These are phyloP conservation scores for Achlya flavicornis DNA, from an alignment of 2,888 invertebrate genomes.

Conservation along the genomic window DNA sequence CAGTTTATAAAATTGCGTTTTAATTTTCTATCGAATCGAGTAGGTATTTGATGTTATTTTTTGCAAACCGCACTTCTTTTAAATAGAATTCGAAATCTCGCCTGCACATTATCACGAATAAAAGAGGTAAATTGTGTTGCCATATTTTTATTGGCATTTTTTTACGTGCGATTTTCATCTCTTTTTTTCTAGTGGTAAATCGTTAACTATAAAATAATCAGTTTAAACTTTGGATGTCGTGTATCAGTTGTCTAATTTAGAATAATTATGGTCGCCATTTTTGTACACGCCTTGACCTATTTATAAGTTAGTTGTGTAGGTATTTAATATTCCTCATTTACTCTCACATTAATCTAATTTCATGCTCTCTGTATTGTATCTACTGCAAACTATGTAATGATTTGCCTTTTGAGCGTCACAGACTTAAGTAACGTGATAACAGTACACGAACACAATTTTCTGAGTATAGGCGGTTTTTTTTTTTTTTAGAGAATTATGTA, in stretches of 20 bases:
- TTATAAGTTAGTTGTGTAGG: conserved; percentile 37
- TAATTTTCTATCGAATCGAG: background rate
- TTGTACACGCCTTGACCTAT: conserved; percentile 40
- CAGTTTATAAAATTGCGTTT: background rate
- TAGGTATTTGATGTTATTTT: too few relatives aligned
- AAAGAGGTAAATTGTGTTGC: too few relatives aligned
- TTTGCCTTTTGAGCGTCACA: too few relatives aligned
- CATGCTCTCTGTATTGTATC: background rate
- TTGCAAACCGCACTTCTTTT: too few relatives aligned
- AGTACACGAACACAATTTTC: too few relatives aligned
- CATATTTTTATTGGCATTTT: background rate
- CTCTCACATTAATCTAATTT: background rate
- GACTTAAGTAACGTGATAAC: too few relatives aligned
- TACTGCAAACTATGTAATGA: conserved; percentile 11
- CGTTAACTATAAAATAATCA: background rate
- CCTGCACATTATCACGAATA: too few relatives aligned
- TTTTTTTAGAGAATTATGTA: too few relatives aligned
- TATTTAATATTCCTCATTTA: conserved; percentile 39
- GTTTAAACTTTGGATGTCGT: conserved; percentile 28
- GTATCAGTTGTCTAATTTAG: conserved; percentile 34
- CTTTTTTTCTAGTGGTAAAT: background rate
- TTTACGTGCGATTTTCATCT: background rate
- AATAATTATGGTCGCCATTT: conserved; percentile 35
- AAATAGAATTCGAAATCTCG: too few relatives aligned
- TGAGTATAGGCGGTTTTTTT: too few relatives aligned